Evolutionary conservation across 2,113 vertebrate species (phyloP).

Genomic region (Lamprotornis superbus): DNA sequence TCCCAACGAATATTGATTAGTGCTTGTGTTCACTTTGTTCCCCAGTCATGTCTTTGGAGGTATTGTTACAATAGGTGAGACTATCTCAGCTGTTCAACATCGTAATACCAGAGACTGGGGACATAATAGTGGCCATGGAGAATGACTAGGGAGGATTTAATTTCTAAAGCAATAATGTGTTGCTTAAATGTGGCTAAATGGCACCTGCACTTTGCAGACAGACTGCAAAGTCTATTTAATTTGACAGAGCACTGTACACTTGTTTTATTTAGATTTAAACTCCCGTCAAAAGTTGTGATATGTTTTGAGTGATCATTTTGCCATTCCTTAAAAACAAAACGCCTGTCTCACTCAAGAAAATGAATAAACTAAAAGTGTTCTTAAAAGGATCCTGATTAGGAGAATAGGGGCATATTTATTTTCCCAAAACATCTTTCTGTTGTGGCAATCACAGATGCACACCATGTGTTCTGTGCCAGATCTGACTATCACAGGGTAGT

Average conservation of each 20-base stretch:
- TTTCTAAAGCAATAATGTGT: neutral
- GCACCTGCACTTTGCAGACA: neutral
- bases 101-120: neutral
- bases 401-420: neutral
- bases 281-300: neutral
- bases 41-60: neutral
- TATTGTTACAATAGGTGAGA: neutral
- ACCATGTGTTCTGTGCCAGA: neutral
- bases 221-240: neutral
- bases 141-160: neutral
- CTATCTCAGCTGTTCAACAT: neutral
- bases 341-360: neutral
- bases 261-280: neutral
- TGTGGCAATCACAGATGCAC: neutral
- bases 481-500: neutral
- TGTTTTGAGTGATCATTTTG: neutral
- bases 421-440: neutral
- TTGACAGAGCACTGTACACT: neutral
- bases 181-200: neutral
- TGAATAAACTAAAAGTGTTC: neutral
- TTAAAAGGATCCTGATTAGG: neutral
- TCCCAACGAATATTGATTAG: neutral
- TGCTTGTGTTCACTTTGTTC: neutral
- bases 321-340: neutral
- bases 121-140: neutral